phyloP scores from a whole-genome alignment of 2,888 invertebrate genomes.

The Eubasilissa splendida region DNA sequence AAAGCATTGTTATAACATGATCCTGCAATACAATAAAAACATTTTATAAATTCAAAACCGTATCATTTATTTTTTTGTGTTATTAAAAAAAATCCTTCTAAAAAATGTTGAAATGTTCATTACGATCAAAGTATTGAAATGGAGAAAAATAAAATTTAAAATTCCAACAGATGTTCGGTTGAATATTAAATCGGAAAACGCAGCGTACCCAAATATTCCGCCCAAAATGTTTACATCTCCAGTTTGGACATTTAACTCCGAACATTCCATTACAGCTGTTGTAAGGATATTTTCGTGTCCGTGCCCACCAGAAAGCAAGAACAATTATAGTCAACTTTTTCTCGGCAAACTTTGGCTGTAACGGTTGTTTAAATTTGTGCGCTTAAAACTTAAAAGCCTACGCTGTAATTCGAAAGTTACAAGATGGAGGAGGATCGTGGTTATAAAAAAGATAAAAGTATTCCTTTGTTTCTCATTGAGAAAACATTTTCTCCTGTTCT shows the following conservation, averaged over 20 bases:
- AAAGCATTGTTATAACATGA: no score
- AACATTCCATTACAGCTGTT: slow-evolving; percentile 38
- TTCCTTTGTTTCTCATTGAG: slow-evolving; percentile 33
- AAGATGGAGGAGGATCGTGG: slow-evolving; percentile 31
- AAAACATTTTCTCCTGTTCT: slow-evolving; percentile 6
- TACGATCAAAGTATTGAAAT: no score
- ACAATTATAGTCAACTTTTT: slow-evolving; percentile 55
- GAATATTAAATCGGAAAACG: no score
- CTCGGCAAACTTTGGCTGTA: slow-evolving; percentile 49
- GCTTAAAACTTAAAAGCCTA: slow-evolving; percentile 44
- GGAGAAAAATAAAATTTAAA: no score
- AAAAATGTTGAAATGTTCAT: no score
- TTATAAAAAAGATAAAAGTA: slow-evolving; percentile 29
- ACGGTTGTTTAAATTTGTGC: slow-evolving; percentile 56
- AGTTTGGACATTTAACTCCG: slow-evolving; percentile 17
- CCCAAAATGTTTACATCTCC: slow-evolving; percentile 8
- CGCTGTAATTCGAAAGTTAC: slow-evolving; percentile 54
- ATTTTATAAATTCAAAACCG: no score
- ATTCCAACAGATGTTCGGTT: no score
- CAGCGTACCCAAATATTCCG: neutral
- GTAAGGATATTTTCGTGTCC: slow-evolving; percentile 31
- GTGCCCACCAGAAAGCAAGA: slow-evolving; percentile 5
- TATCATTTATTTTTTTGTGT: no score
- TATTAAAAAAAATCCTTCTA: no score
- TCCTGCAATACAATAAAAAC: no score